These are phyloP conservation scores for Crossocerus cetratus DNA, from an alignment of 2,888 invertebrate genomes.

Conservation along the genomic window DNA sequence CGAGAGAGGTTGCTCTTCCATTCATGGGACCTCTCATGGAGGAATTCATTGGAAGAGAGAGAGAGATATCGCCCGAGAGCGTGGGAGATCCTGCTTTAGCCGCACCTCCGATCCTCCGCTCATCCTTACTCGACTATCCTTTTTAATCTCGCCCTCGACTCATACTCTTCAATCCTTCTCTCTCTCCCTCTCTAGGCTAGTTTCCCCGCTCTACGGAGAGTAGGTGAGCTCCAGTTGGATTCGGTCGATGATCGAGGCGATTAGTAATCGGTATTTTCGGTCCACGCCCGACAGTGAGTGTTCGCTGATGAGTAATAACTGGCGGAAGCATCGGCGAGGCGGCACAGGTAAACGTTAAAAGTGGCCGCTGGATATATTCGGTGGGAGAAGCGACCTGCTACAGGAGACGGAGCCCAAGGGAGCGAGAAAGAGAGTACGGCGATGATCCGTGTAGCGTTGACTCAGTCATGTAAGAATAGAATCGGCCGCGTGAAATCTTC, in stretches of 20 bases:
- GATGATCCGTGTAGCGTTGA: constrained; percentile 2
- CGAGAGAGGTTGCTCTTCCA: neutral
- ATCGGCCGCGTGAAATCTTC: constrained; percentile 11
- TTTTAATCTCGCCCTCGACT: constrained; percentile 4
- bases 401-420: neutral
- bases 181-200: too few relatives aligned
- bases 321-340: neutral
- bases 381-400: neutral
- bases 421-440: neutral
- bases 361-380: neutral
- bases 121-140: constrained; percentile 15
- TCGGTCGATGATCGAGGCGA: too few relatives aligned
- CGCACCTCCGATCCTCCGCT: constrained; percentile 28
- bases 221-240: too few relatives aligned
- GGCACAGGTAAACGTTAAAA: neutral
- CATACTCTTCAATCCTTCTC: neutral
- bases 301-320: constrained; percentile 3
- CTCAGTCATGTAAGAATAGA: constrained; percentile 23
- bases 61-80: constrained; percentile 5
- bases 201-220: too few relatives aligned
- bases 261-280: too few relatives aligned
- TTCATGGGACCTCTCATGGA: neutral
- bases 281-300: neutral
- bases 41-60: neutral
- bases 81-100: constrained; percentile 27